A percentile compares a stretch with the other conserved stretches of the same genome.
Evolutionary conservation across 2,797 vertebrate genomes (phyloP).

Genomic region (Octomys mimax): DNA sequence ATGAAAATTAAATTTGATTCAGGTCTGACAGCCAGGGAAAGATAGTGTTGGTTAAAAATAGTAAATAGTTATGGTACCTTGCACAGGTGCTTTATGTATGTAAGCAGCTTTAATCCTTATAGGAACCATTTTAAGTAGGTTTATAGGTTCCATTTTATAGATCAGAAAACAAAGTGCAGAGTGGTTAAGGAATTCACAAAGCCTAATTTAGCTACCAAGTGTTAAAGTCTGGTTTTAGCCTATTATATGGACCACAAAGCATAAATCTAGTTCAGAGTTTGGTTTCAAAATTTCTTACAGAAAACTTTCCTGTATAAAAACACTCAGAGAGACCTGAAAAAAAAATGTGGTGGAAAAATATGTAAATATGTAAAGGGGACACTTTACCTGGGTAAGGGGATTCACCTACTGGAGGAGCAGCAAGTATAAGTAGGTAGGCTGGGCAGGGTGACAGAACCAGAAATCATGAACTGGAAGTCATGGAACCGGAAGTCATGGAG

Average conservation of each 20-base stretch:
- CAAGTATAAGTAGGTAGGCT: background rate
- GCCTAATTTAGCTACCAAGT: background rate
- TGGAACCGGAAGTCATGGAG: rapidly evolving
- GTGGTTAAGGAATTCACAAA: background rate
- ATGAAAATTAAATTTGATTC: background rate
- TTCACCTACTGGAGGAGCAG: background rate
- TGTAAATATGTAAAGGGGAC: too few species aligned
- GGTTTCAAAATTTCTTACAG: background rate
- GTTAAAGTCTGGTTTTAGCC: background rate
- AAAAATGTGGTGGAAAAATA: background rate
- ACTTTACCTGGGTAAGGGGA: too few species aligned
- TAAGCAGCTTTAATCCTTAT: background rate
- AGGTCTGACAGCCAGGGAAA: background rate
- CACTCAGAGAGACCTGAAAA: background rate
- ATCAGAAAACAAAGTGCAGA: background rate
- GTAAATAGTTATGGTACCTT: background rate
- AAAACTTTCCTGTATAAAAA: background rate
- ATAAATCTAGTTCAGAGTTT: background rate
- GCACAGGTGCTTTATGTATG: background rate
- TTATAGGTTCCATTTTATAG: background rate
- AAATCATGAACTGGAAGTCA: rapidly evolving
- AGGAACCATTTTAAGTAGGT: background rate
- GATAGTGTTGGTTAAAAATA: background rate
- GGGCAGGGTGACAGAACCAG: rapidly evolving
- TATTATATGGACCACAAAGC: background rate